Percentiles rank a stretch among this genome's conserved stretches.
Evolutionary conservation across 2,797 vertebrate species (phyloP).

Genomic region (Anguilla marmorata): DNA sequence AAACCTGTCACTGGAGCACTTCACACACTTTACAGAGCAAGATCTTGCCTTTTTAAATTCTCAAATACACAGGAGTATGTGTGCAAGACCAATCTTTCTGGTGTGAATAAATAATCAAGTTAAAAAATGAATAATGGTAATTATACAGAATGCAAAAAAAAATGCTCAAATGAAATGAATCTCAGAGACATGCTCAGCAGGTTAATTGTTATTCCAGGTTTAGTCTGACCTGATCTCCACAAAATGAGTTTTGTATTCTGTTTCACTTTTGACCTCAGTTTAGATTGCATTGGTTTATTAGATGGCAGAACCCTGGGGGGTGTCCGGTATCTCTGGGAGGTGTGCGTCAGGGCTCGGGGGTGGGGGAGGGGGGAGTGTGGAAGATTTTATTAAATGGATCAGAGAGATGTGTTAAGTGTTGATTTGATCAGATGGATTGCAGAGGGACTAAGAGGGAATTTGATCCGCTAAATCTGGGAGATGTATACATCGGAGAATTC

Average conservation of each 20-base stretch:
- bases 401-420: not conserved
- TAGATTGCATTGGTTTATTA: not conserved
- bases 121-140: not conserved
- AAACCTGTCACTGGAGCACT: not conserved
- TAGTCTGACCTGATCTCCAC: not conserved
- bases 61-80: not conserved
- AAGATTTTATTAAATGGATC: not conserved
- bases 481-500: not conserved
- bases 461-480: not conserved
- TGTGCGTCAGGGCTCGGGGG: not conserved
- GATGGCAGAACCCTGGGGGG: not conserved
- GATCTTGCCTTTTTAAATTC: not conserved
- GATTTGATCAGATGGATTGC: conserved; percentile 1
- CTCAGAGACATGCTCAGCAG: not conserved
- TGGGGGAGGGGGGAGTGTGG: not conserved
- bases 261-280: not conserved
- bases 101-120: not conserved
- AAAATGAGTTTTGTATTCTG: not conserved
- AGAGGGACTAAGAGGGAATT: not conserved
- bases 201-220: not conserved
- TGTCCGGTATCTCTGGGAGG: not conserved
- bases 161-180: not conserved
- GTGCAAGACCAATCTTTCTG: not conserved
- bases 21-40: not conserved
- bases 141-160: not conserved